Base-by-base conservation (phyloP, 2,797 vertebrate species). In the Myotis daubentonii region DNA sequence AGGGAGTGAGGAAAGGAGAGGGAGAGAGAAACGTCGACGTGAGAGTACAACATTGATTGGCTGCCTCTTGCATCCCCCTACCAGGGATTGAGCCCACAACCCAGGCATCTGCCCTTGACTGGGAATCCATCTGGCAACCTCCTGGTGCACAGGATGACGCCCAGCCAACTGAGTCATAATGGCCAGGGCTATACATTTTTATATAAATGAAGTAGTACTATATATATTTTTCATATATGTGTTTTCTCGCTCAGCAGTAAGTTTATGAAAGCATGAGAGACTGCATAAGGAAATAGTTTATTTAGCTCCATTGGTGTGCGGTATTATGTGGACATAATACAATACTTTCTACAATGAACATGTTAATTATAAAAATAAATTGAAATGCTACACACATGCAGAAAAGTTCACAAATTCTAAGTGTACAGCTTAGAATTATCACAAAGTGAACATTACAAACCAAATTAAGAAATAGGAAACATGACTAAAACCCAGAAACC, bases 221-320 rank as follows among this genome's bases (percentile, higher is more conserved):
- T 78, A 33, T 53, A 10, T 88, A 16, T 75, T 87, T 22, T 89
- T 96, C 12, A 82, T 28, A 75, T 36, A 81, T 72, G 15, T 80
- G 8, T 76, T 92, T 95, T 92, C 28, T 87, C 16, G 55, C 8
- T 81, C 15, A 83, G 60, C 7, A 93, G 22, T 44, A 91, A 71
- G 11, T 94, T 88, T 96, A 47, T 93, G 33, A 91, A 92, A 88
- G 70, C 80, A 17, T 65, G 22, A 92, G 53, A 81, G 11, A 81
- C 38, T 71, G 0, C 53, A 49, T 90, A 38, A 83, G 38, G 17
- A 85, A 86, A 12, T 57, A n/a, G 10, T 74, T 90, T 8, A 83
- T 78, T 87, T 81, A 68, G 60, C 93, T 90, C 93, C 33, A 68
- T 30, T 79, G 53, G n/a, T 38, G 2, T 55, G 1, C 38, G 6